phyloP scores from a whole-genome alignment of 2,888 invertebrate species.

The Palloptera scutellata region DNA sequence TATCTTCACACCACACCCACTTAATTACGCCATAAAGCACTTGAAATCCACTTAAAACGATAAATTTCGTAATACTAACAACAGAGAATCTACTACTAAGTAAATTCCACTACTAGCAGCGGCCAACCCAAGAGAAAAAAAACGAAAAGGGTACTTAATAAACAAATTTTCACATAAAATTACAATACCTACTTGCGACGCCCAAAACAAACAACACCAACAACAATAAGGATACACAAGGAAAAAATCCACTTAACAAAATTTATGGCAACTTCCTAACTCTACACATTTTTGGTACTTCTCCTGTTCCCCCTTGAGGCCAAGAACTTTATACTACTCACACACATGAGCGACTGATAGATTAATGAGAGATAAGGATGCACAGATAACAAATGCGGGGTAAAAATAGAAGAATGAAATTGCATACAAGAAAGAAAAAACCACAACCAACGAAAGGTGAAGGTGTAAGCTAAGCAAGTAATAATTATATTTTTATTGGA shows the following conservation, averaged over 20 bases:
- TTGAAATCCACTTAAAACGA: constrained; percentile 46
- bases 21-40: constrained; percentile 38
- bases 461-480: constrained; percentile 53
- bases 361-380: constrained; percentile 35
- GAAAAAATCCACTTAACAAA: constrained; percentile 54
- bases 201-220: too few species aligned
- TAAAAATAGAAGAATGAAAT: constrained; percentile 1
- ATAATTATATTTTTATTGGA: constrained; percentile 63
- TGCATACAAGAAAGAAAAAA: neutral
- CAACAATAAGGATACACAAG: constrained; percentile 1
- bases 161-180: constrained; percentile 61
- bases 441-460: constrained; percentile 34
- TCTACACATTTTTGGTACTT: neutral
- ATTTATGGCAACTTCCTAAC: constrained; percentile 49
- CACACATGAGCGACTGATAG: constrained; percentile 34
- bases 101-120: too few species aligned
- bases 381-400: constrained; percentile 24
- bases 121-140: too few species aligned
- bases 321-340: constrained; percentile 21
- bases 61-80: constrained; percentile 38
- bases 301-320: neutral
- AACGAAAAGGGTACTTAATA: constrained; percentile 48
- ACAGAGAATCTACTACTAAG: constrained; percentile 10
- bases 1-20: constrained; percentile 23
- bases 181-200: constrained; percentile 41